Evolutionary conservation across 2,113 vertebrate genomes (phyloP).

Genomic region (human): DNA sequence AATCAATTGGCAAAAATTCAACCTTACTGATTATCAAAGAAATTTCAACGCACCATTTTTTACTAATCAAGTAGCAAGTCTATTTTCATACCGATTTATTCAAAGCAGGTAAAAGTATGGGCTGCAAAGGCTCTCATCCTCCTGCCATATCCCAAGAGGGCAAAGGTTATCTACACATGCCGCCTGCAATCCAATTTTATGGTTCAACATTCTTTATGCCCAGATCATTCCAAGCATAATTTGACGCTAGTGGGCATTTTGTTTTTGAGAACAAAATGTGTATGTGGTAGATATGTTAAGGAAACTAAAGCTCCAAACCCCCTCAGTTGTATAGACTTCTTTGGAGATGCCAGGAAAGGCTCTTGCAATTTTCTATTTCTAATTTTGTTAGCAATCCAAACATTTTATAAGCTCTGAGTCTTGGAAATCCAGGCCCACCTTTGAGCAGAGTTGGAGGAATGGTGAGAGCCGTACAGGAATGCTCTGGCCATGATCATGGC

Average conservation of each 20-base stretch:
- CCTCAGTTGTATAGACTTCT: background rate
- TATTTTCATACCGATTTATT: background rate
- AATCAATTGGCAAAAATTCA: background rate
- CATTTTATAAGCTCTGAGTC: background rate
- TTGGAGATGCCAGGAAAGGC: background rate
- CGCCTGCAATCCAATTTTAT: background rate
- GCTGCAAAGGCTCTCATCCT: background rate
- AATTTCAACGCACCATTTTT: background rate
- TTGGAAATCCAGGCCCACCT: background rate
- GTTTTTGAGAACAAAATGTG: background rate
- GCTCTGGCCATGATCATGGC: background rate
- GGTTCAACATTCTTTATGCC: background rate
- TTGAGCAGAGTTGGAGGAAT: background rate
- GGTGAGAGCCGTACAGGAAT: too few species aligned
- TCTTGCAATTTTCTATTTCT: background rate
- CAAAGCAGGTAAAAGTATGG: background rate
- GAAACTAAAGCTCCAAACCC: background rate
- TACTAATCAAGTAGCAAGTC: background rate
- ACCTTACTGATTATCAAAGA: background rate
- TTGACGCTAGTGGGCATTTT: background rate
- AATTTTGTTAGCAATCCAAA: background rate
- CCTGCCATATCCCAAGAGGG: background rate
- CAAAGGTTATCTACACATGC: background rate
- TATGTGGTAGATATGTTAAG: background rate
- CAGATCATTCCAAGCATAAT: background rate